phyloP scores from a whole-genome alignment of 2,113 vertebrate species.

The Cephalopholis sonnerati region DNA sequence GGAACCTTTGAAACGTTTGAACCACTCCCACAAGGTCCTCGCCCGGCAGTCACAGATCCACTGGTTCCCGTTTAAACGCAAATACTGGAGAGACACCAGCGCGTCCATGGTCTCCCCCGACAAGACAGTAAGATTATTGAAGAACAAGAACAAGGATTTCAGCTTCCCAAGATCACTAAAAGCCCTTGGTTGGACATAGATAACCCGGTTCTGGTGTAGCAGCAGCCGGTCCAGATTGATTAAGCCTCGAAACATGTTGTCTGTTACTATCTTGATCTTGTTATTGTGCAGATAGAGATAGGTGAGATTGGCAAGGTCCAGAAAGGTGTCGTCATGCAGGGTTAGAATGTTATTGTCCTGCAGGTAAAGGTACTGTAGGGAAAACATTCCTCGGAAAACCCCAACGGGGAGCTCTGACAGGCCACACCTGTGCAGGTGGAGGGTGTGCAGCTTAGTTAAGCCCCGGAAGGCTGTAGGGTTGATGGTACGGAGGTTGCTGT shows the following conservation, averaged over 20 bases:
- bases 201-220: slow-evolving; percentile 94
- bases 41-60: slow-evolving; percentile 98
- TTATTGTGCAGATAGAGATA: slow-evolving; percentile 98
- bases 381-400: slow-evolving; percentile 93
- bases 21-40: slow-evolving; percentile 96
- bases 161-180: slow-evolving; percentile 95
- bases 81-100: slow-evolving; percentile 92
- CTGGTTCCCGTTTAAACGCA: slow-evolving; percentile 96
- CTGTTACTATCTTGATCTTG: slow-evolving; percentile 93
- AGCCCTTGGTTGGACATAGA: slow-evolving; percentile 88
- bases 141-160: slow-evolving; percentile 95
- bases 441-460: slow-evolving; percentile 92
- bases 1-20: slow-evolving; percentile 95
- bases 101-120: slow-evolving; percentile 92
- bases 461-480: slow-evolving; percentile 92
- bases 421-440: slow-evolving; percentile 96
- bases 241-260: slow-evolving; percentile 93
- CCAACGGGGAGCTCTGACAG: slow-evolving; percentile 91
- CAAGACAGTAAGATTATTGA: slow-evolving; percentile 94
- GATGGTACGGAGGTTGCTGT: slow-evolving; percentile 91
- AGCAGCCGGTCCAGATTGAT: slow-evolving; percentile 94
- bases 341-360: slow-evolving; percentile 94
- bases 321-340: slow-evolving; percentile 93
- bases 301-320: slow-evolving; percentile 97
- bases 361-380: slow-evolving; percentile 96